Evolutionary conservation across 2,888 invertebrate genomes (phyloP).

Genomic region (Uloborus plumipes): DNA sequence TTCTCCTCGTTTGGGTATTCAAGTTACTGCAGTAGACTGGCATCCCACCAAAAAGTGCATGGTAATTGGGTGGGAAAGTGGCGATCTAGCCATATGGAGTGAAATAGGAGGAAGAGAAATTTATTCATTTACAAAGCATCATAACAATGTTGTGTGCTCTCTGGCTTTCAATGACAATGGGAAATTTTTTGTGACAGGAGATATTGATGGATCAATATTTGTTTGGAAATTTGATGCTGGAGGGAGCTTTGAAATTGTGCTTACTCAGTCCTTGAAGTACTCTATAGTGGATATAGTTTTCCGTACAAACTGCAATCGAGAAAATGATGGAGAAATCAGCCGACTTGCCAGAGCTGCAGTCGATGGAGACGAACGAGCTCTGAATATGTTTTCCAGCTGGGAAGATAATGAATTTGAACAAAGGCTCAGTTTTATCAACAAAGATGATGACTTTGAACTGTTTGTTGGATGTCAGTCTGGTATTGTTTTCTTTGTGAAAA

Average conservation of each 20-base stretch:
- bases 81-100: constrained; percentile 78
- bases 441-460: constrained; percentile 68
- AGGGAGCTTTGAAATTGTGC: constrained; percentile 84
- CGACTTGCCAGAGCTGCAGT: constrained; percentile 83
- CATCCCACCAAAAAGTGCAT: constrained; percentile 87
- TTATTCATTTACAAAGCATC: constrained; percentile 77
- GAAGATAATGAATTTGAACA: constrained; percentile 73
- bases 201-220: constrained; percentile 87
- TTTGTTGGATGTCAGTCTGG: constrained; percentile 68
- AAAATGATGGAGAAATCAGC: constrained; percentile 68
- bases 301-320: constrained; percentile 59
- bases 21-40: constrained; percentile 88
- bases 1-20: constrained; percentile 82
- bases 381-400: constrained; percentile 76
- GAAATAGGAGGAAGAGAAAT: constrained; percentile 74
- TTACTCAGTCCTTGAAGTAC: constrained; percentile 88
- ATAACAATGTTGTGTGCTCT: constrained; percentile 75
- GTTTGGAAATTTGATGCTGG: constrained; percentile 91
- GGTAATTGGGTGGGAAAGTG: constrained; percentile 92
- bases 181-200: constrained; percentile 87
- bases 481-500: constrained; percentile 84
- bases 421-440: constrained; percentile 64
- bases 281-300: constrained; percentile 84
- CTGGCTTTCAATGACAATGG: constrained; percentile 83
- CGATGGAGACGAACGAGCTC: constrained; percentile 89